Percentiles rank a stretch among this genome's conserved stretches.
These are phyloP conservation scores for Pseudobourletiella spinata DNA, from an alignment of 1,140 invertebrate genomes.

Conservation along the genomic window DNA sequence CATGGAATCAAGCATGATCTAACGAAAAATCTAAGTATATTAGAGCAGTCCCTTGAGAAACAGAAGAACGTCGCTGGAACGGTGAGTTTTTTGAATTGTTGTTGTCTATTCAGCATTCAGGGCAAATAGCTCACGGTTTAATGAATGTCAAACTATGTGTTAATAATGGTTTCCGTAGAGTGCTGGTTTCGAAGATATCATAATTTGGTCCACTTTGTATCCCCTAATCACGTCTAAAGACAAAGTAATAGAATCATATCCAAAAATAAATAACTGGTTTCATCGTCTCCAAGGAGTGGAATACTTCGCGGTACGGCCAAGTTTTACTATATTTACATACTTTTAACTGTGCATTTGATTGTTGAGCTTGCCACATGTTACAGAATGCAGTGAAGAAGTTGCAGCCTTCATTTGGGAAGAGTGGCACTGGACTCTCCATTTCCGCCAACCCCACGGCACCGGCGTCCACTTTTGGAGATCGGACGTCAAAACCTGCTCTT, in stretches of 20 bases:
- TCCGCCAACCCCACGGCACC: slow-evolving; percentile 32
- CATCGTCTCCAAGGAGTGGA: slow-evolving; percentile 44
- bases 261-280: slow-evolving; percentile 46
- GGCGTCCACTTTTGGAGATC: slow-evolving; percentile 1
- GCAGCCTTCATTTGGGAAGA: slow-evolving; percentile 14
- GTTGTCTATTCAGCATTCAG: too few species aligned
- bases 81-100: slow-evolving; percentile 41
- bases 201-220: slow-evolving; percentile 57
- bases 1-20: slow-evolving; percentile 37
- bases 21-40: slow-evolving; percentile 40
- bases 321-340: background rate
- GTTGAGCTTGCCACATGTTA: too few species aligned
- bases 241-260: slow-evolving; percentile 43
- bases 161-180: too few species aligned
- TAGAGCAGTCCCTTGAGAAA: slow-evolving; percentile 40
- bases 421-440: slow-evolving; percentile 41
- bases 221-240: slow-evolving; percentile 46
- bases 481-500: too few species aligned
- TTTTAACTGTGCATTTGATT: background rate
- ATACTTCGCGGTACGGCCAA: slow-evolving; percentile 45
- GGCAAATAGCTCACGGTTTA: too few species aligned
- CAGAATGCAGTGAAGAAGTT: slow-evolving; percentile 20
- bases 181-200: slow-evolving; percentile 52
- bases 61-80: slow-evolving; percentile 41
- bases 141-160: too few species aligned